Percentiles rank a stretch among this genome's conserved stretches.
These are phyloP conservation scores for Aphidius colemani DNA, from an alignment of 2,888 invertebrate genomes.

Conservation along the genomic window DNA sequence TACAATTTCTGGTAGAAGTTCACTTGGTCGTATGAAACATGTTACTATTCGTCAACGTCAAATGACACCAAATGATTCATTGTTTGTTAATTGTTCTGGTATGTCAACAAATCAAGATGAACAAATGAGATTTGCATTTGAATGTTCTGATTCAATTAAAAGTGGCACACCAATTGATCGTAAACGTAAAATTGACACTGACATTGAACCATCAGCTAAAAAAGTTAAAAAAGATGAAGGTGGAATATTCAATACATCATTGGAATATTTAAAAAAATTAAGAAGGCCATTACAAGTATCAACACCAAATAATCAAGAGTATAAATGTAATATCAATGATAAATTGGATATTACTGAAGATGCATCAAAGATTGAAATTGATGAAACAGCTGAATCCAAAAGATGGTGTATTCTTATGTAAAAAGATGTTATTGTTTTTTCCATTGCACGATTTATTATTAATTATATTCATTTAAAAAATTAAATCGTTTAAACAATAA, in stretches of 20 bases:
- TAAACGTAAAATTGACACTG: constrained; percentile 44
- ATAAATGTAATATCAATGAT: constrained; percentile 42
- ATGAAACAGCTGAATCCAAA: constrained; percentile 36
- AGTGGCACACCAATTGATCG: constrained; percentile 45
- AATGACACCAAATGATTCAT: constrained; percentile 53
- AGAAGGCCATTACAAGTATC: constrained; percentile 49
- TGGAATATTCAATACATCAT: constrained; percentile 44
- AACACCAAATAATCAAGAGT: constrained; percentile 41
- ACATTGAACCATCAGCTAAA: constrained; percentile 35
- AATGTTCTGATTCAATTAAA: constrained; percentile 35
- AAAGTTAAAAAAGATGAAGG: constrained; percentile 46
- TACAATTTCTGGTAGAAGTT: constrained; percentile 52
- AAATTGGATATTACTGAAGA: constrained; percentile 38
- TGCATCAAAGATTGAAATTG: constrained; percentile 31
- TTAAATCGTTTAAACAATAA: no score
- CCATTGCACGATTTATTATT: no score
- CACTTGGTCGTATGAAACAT: constrained; percentile 48
- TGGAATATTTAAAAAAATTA: constrained; percentile 44
- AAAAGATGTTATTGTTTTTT: constrained; percentile 25
- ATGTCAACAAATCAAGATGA: constrained; percentile 43
- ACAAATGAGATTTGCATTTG: constrained; percentile 39
- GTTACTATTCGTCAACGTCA: constrained; percentile 47
- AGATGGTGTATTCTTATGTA: constrained; percentile 55
- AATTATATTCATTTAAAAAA: no score
- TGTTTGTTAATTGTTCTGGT: constrained; percentile 53